These are phyloP conservation scores for Gryllus bimaculatus DNA, from an alignment of 1,140 invertebrate genomes.

Conservation along the genomic window DNA sequence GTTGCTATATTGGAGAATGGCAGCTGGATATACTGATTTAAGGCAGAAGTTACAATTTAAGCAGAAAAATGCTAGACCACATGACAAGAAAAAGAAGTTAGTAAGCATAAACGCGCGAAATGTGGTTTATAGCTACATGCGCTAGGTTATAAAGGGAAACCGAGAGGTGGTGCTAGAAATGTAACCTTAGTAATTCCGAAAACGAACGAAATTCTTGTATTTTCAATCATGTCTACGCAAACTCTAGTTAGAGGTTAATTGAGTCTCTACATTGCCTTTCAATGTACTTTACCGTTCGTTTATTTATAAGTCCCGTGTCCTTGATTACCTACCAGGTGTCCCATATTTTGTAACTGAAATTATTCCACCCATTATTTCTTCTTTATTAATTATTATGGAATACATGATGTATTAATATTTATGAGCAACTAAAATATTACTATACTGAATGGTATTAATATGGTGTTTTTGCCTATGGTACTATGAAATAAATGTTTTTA, in stretches of 20 bases:
- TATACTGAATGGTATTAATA: not conserved
- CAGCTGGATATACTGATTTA: constrained; percentile 20
- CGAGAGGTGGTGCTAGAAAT: no score
- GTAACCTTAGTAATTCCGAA: no score
- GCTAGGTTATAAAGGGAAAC: not conserved
- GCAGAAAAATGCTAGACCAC: constrained; percentile 16
- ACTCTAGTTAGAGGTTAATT: no score
- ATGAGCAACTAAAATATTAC: not conserved
- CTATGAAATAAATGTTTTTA: not conserved
- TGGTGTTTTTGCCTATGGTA: not conserved
- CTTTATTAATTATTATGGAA: not conserved
- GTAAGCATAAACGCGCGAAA: not conserved
- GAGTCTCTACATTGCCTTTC: no score
- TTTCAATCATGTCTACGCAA: no score
- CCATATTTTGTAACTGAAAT: no score
- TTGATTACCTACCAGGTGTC: no score
- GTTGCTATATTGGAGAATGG: constrained; percentile 15
- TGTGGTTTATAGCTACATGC: not conserved
- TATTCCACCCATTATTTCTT: not conserved
- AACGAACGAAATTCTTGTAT: no score
- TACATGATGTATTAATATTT: not conserved
- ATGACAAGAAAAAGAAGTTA: constrained; percentile 20
- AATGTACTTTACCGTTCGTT: no score
- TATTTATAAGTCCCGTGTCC: no score
- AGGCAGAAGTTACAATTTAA: constrained; percentile 22